Conservation (phyloP, 64 coral and sea anemone genomes). For the Stichodactyla mertensii region DNA sequence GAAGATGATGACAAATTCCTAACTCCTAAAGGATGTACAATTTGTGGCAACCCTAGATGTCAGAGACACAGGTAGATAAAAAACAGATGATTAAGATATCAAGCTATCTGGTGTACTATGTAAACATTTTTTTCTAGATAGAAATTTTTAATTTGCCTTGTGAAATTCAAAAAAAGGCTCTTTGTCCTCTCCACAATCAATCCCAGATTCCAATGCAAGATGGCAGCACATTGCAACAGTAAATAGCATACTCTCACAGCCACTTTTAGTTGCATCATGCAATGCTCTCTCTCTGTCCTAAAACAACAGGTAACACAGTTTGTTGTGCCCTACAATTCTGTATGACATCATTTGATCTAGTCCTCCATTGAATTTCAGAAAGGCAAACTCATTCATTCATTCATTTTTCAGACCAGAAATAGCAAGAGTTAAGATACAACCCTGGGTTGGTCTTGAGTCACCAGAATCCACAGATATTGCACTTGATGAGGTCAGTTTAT, state of each 20-base stretch:
- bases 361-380: no score
- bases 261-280: no score
- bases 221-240: no score
- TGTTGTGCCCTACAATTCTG: neutral
- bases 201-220: no score
- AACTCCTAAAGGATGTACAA: conserved; percentile 31
- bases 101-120: no score
- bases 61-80: conserved; percentile 65
- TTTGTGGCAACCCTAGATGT: conserved; percentile 80
- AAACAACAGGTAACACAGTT: no score
- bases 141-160: no score
- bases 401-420: conserved; percentile 60
- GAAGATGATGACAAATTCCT: conserved; percentile 1
- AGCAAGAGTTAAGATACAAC: conserved; percentile 60
- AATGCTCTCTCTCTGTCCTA: no score
- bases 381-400: neutral
- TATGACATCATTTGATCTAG: neutral
- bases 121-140: no score
- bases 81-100: neutral
- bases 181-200: no score
- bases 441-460: conserved; percentile 60
- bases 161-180: no score
- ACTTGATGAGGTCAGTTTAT: conserved; percentile 51
- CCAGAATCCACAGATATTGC: conserved; percentile 76
- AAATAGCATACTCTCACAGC: no score